Conservation (phyloP, 2,797 vertebrate genomes). For the Ataeniobius toweri region DNA sequence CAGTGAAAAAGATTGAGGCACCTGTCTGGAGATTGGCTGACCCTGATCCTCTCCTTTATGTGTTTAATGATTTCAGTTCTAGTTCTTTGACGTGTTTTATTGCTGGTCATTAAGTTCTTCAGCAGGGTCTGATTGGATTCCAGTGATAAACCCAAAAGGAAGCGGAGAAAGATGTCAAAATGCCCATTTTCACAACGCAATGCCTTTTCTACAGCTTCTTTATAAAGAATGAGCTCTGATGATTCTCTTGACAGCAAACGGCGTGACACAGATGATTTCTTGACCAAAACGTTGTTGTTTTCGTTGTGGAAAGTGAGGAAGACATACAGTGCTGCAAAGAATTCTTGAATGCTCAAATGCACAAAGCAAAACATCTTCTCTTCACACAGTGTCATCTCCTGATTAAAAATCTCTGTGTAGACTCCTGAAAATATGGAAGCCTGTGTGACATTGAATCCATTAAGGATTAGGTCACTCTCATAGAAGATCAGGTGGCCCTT, state of each 20-base stretch:
- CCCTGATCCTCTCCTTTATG: constrained; percentile 66
- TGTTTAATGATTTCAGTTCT: constrained; percentile 54
- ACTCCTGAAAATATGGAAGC: constrained; percentile 70
- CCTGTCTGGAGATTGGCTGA: constrained; percentile 45
- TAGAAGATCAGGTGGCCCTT: constrained; percentile 70
- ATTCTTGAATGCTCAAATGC: constrained; percentile 73
- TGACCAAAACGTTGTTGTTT: constrained; percentile 59
- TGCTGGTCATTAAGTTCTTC: constrained; percentile 52
- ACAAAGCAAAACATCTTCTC: constrained; percentile 73
- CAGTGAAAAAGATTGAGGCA: constrained; percentile 74
- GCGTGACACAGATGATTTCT: constrained; percentile 36
- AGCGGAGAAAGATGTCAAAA: constrained; percentile 73
- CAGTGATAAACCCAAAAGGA: constrained; percentile 69
- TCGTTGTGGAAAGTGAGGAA: constrained; percentile 68
- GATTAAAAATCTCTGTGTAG: constrained; percentile 69
- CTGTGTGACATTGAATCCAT: constrained; percentile 46
- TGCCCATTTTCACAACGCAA: constrained; percentile 51
- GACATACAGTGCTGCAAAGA: constrained; percentile 70
- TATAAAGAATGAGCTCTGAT: constrained; percentile 66
- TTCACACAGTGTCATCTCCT: constrained; percentile 47
- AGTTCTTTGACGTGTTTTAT: constrained; percentile 44
- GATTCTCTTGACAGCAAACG: constrained; percentile 28
- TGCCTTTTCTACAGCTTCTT: constrained; percentile 63
- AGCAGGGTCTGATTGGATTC: constrained; percentile 61
- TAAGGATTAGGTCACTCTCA: constrained; percentile 59